A percentile compares a stretch with the other conserved stretches of the same genome.
phyloP scores from a whole-genome alignment of 2,888 invertebrate genomes.

The Heteromurus nitidus region DNA sequence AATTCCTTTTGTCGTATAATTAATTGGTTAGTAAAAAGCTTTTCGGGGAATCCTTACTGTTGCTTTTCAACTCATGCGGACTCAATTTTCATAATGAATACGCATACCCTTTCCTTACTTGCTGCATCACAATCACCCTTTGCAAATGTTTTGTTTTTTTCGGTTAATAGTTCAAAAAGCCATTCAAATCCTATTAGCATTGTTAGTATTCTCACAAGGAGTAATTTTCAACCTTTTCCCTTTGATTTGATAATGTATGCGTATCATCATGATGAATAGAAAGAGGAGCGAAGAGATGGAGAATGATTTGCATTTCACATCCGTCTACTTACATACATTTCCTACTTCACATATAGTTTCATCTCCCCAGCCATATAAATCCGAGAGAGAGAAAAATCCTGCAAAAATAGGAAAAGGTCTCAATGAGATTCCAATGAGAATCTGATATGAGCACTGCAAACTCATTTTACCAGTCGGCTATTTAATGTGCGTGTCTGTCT shows the following conservation, averaged over 20 bases:
- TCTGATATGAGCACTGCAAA: background rate
- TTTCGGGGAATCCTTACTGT: too few relatives aligned
- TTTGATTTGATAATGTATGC: background rate
- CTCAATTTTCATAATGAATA: too few relatives aligned
- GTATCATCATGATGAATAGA: background rate
- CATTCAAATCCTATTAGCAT: slow-evolving; percentile 2
- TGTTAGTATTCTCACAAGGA: background rate
- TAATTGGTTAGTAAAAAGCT: too few relatives aligned
- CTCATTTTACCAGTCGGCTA: background rate
- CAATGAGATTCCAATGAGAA: background rate
- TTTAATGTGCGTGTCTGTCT: background rate
- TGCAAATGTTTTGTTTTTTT: too few relatives aligned
- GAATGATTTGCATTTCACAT: background rate
- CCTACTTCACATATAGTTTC: background rate
- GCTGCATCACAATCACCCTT: too few relatives aligned
- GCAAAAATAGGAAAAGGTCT: background rate
- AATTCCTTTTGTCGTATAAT: too few relatives aligned
- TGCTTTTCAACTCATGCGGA: too few relatives aligned
- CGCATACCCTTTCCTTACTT: too few relatives aligned
- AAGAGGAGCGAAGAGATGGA: background rate
- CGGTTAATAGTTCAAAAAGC: too few relatives aligned
- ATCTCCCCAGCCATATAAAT: background rate
- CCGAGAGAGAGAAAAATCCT: too few relatives aligned
- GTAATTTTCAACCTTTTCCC: background rate
- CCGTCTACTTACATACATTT: background rate